Percentiles rank a stretch among this genome's conserved stretches.
Conservation (phyloP, 2,113 vertebrate species). For the Gasterosteus nipponicus region DNA sequence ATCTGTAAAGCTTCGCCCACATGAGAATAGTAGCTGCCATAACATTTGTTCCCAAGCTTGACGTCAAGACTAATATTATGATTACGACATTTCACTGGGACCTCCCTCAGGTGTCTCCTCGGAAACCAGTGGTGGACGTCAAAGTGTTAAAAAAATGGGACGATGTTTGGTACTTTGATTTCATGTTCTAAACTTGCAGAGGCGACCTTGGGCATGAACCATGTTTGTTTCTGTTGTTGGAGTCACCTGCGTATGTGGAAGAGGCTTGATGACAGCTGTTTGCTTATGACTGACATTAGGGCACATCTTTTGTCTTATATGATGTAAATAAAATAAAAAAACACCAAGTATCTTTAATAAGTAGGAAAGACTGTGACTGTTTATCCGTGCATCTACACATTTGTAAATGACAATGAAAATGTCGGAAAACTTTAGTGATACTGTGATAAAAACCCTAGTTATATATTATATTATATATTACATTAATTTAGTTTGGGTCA, state of each 20-base stretch:
- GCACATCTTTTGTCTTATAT: slow-evolving; percentile 73
- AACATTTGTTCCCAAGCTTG: slow-evolving; percentile 16
- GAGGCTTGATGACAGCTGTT: slow-evolving; percentile 54
- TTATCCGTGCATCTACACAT: slow-evolving; percentile 6
- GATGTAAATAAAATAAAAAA: slow-evolving; percentile 73
- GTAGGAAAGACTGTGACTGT: slow-evolving; percentile 54
- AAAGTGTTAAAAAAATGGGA: slow-evolving; percentile 8
- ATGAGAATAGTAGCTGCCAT: slow-evolving; percentile 45
- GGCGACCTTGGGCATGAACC: slow-evolving; percentile 37
- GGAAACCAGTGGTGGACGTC: slow-evolving; percentile 1
- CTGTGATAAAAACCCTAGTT: too few relatives aligned
- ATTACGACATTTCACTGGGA: background rate
- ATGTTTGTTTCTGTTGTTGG: slow-evolving; percentile 42
- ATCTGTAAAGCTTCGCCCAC: background rate
- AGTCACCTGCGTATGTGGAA: slow-evolving; percentile 34
- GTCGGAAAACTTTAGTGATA: too few relatives aligned
- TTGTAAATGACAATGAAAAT: background rate
- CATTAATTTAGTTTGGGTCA: too few relatives aligned
- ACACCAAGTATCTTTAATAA: slow-evolving; percentile 77
- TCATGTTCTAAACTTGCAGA: slow-evolving; percentile 17
- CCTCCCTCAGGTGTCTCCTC: background rate
- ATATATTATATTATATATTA: too few relatives aligned
- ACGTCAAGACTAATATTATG: slow-evolving; percentile 6
- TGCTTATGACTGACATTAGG: slow-evolving; percentile 66
- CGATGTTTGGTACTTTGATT: slow-evolving; percentile 24